Conservation (phyloP, 2,113 vertebrate species). For the Lipophrys pholis region DNA sequence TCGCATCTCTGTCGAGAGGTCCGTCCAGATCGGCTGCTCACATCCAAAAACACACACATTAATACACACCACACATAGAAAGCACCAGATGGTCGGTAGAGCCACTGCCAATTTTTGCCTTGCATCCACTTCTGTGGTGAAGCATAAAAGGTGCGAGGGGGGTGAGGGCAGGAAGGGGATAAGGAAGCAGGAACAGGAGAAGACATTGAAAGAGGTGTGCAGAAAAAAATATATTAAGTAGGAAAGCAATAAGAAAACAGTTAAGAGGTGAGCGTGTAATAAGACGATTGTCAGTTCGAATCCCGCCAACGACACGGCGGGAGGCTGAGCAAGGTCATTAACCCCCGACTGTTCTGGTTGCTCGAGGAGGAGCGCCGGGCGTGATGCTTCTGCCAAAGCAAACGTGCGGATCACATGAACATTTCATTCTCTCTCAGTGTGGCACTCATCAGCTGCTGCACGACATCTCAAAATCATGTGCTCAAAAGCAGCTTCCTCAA, state of each 20-base stretch:
- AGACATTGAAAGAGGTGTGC: neutral
- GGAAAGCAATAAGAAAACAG: neutral
- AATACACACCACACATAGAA: conserved; percentile 29
- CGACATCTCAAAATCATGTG: no score
- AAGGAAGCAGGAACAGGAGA: neutral
- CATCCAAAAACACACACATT: conserved; percentile 46
- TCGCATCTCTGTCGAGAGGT: conserved; percentile 33
- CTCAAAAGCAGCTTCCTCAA: no score
- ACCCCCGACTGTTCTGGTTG: no score
- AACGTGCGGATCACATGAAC: no score
- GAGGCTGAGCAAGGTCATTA: no score
- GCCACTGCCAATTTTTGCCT: conserved; percentile 55
- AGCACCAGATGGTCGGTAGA: conserved; percentile 66
- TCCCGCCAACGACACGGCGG: no score
- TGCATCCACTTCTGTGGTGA: conserved; percentile 41
- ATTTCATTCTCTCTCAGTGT: no score
- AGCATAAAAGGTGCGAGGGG: conserved; percentile 31
- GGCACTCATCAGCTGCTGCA: no score
- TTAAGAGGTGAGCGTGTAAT: neutral
- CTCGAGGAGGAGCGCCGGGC: no score
- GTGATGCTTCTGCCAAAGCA: no score
- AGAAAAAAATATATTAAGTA: neutral
- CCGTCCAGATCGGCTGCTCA: conserved; percentile 51
- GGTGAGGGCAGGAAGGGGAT: neutral
- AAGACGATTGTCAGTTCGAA: no score